Percentiles rank a stretch among this genome's conserved stretches.
These are phyloP conservation scores for Oreortyx pictus DNA, from an alignment of 2,797 vertebrate genomes.

Conservation along the genomic window DNA sequence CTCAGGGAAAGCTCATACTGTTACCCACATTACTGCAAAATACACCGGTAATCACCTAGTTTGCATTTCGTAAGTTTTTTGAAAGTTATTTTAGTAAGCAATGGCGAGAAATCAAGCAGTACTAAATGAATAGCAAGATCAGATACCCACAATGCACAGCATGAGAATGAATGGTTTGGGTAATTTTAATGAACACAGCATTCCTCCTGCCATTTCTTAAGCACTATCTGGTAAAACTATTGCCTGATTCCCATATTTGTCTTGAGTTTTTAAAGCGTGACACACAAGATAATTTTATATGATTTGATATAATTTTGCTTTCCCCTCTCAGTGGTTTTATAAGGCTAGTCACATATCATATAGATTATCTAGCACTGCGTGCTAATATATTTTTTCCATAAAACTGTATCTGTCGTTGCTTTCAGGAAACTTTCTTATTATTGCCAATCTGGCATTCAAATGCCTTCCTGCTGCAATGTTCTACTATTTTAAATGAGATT, in stretches of 20 bases:
- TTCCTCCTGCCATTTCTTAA: background rate
- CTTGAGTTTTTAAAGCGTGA: background rate
- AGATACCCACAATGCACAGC: background rate
- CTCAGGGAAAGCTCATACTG: background rate
- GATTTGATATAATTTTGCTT: background rate
- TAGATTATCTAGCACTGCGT: background rate
- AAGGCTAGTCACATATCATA: background rate
- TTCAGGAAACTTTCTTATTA: background rate
- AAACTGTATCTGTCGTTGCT: background rate
- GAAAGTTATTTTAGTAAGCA: background rate
- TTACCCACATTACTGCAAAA: background rate
- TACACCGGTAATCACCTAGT: fast-evolving
- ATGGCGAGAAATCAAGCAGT: background rate
- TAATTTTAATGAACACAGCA: background rate
- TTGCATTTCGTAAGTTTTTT: background rate
- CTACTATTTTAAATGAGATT: constrained; percentile 1
- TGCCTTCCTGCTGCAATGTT: background rate
- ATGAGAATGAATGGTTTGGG: background rate
- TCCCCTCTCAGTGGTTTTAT: background rate
- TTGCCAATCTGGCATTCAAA: background rate
- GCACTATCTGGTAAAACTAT: background rate
- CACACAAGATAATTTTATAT: background rate
- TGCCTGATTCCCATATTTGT: background rate
- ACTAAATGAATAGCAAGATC: background rate
- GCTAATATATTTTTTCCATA: background rate